Base-by-base conservation (phyloP, 2,113 vertebrate genomes). In the Phoxinus phoxinus region DNA sequence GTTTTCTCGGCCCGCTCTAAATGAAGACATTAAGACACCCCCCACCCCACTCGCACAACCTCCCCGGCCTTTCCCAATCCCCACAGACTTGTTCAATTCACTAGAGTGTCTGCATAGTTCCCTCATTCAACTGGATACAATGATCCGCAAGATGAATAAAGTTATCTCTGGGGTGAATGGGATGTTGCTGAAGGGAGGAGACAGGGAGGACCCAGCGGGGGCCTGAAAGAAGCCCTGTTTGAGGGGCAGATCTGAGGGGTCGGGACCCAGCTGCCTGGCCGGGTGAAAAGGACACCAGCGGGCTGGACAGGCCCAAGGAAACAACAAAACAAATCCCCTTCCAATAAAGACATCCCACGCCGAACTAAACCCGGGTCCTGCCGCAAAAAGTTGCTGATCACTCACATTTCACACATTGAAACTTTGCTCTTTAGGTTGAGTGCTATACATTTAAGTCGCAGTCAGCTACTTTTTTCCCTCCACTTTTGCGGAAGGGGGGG, bases 111-210 rank as follows among this genome's bases (percentile, higher is more conserved):
- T 89, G 91, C 92, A 93, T 96, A 94, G 96, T 96, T 96, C 94
- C 94, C 93, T 95, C 95, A 98, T 99, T 99, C 96, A 99, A 96
- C 94, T 95, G 95, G 96, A 97, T 97, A 99, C 98, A 99, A 99
- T 97, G 97, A 98, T 96, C 95, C 96, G 94, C 96, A 95, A 95
- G 94, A 97, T 98, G 97, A 99, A 99, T 98, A 97, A 98, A 98
- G 97, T 99, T 99, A 99, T 99, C 97, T 98, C 95, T 94, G 88
- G 90, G 90, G 92, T 99, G 96, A 99, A 99, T 97, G 94, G 96
- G 97, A 99, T 93, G 95, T 96, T 96, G 97, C 96, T 93, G 96
- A 96, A 97, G 95, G 97, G 96, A 97, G 97, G 96, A 97, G 95
- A 96, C 93, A 94, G 96, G 96, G 95, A 93, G 96, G 95, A 94